These are phyloP conservation scores for Scaptomyza flava DNA, from an alignment of 2,888 invertebrate species.

Conservation along the genomic window DNA sequence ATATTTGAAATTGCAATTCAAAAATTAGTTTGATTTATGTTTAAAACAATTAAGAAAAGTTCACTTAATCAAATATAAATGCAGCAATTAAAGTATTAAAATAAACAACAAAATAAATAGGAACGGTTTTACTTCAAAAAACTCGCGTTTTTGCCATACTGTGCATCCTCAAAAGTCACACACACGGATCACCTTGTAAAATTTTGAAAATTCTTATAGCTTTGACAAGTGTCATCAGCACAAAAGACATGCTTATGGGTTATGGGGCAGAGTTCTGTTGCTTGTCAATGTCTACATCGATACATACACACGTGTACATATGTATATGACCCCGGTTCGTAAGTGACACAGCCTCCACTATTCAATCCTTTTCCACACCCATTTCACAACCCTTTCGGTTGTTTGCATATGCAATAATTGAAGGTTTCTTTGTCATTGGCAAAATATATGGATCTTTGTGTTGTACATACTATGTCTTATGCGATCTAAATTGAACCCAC, in stretches of 20 bases:
- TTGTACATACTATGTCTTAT: constrained; percentile 18
- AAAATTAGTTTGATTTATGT: too few species aligned
- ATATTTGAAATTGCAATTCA: neutral
- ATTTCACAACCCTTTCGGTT: neutral
- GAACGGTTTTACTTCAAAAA: neutral
- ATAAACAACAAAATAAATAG: neutral
- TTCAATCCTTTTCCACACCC: neutral
- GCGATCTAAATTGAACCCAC: constrained; percentile 53
- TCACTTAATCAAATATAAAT: too few species aligned
- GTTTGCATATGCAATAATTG: constrained; percentile 59
- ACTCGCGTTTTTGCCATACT: constrained; percentile 4
- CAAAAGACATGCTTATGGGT: constrained; percentile 60
- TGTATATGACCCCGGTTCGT: constrained; percentile 42
- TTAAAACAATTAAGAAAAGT: too few species aligned
- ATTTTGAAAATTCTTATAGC: constrained; percentile 71
- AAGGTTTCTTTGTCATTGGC: constrained; percentile 51
- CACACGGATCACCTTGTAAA: constrained; percentile 44
- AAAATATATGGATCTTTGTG: neutral
- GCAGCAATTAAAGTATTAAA: too few species aligned
- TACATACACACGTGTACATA: neutral
- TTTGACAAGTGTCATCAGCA: constrained; percentile 76
- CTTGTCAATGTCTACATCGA: constrained; percentile 12
- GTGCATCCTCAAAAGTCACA: constrained; percentile 11
- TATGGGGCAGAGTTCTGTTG: neutral
- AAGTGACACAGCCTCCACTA: constrained; percentile 18